Conservation (phyloP, 2,888 invertebrate species). For the Acleris emargana region DNA sequence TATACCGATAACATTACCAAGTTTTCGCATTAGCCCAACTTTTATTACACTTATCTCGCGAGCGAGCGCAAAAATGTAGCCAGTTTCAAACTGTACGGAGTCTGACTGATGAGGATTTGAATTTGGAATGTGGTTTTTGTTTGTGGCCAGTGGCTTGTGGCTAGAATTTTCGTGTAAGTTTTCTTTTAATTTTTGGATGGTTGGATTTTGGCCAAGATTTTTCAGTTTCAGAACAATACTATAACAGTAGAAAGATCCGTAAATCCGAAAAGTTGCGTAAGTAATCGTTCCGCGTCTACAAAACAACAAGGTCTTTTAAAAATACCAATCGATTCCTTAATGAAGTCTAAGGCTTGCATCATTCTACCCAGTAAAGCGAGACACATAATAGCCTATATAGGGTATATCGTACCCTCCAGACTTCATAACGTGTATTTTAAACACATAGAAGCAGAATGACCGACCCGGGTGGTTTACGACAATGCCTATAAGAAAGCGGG, state of each 20-base stretch:
- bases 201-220: background rate
- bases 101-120: slow-evolving; percentile 43
- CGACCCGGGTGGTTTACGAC: slow-evolving; percentile 73
- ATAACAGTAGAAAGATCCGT: no score
- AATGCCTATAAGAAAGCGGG: slow-evolving; percentile 80
- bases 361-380: no score
- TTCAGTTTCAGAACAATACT: background rate
- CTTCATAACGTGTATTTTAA: slow-evolving; percentile 1
- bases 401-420: background rate
- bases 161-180: background rate
- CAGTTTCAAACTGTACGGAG: slow-evolving; percentile 30
- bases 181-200: background rate
- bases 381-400: no score
- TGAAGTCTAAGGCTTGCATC: no score
- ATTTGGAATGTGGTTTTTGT: slow-evolving; percentile 37
- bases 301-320: no score
- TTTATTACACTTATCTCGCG: slow-evolving; percentile 81
- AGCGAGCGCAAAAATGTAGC: slow-evolving; percentile 65
- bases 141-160: slow-evolving; percentile 19
- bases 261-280: no score
- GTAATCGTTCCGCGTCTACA: no score
- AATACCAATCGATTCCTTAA: no score
- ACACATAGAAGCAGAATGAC: slow-evolving; percentile 63
- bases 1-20: slow-evolving; percentile 82
- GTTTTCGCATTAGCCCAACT: slow-evolving; percentile 79